Conservation (phyloP, 2,113 vertebrate genomes). For the Diadophis punctatus region DNA sequence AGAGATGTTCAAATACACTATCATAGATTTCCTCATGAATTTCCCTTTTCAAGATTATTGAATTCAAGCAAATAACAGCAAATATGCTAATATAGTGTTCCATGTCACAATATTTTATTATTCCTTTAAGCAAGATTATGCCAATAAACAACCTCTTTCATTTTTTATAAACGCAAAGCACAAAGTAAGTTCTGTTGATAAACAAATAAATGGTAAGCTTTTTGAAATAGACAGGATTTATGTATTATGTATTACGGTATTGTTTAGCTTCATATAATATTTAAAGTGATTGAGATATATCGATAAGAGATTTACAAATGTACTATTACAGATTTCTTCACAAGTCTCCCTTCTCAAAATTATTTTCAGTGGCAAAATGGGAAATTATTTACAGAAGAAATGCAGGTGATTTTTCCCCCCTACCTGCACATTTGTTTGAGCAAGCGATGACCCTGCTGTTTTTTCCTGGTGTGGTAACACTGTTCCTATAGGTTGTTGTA, state of each 20-base stretch:
- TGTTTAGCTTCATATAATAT: neutral
- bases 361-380: neutral
- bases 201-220: neutral
- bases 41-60: neutral
- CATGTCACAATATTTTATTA: neutral
- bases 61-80: neutral
- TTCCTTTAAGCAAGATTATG: neutral
- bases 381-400: neutral
- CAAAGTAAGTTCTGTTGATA: neutral
- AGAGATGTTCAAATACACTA: neutral
- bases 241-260: neutral
- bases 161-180: neutral
- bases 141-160: neutral
- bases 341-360: neutral
- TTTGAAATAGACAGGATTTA: neutral
- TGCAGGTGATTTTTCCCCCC: neutral
- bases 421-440: slow-evolving; percentile 70
- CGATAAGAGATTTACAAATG: neutral
- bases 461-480: slow-evolving; percentile 66
- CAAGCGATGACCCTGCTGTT: slow-evolving; percentile 62
- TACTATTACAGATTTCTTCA: neutral
- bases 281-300: neutral
- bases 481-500: slow-evolving; percentile 65
- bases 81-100: neutral
- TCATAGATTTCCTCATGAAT: neutral